Percentiles rank a stretch among this genome's conserved stretches.
Conservation (phyloP, 2,888 invertebrate genomes). For the Agrenia bidenticulata region DNA sequence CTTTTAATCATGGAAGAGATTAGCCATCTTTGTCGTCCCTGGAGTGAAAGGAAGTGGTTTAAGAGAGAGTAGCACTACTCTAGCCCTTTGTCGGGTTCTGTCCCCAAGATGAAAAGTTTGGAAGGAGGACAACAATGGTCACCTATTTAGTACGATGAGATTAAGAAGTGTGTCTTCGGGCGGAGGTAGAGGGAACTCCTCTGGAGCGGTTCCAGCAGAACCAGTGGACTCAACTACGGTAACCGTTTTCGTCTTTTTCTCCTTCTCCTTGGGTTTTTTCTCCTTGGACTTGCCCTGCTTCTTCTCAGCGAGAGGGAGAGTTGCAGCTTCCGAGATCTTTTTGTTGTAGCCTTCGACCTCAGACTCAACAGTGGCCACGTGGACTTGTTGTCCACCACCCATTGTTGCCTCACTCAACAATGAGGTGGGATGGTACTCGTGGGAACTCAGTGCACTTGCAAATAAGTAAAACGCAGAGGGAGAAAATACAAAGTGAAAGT, state of each 20-base stretch:
- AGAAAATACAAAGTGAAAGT: slow-evolving; percentile 21
- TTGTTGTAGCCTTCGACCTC: slow-evolving; percentile 65
- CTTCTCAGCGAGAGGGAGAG: slow-evolving; percentile 51
- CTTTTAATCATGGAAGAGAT: too few species aligned
- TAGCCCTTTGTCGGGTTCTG: too few species aligned
- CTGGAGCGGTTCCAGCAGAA: slow-evolving; percentile 46
- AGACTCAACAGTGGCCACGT: slow-evolving; percentile 84
- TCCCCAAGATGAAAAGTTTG: too few species aligned
- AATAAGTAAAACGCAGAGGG: slow-evolving; percentile 4
- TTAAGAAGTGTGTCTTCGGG: slow-evolving; percentile 53
- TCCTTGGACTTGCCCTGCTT: slow-evolving; percentile 51
- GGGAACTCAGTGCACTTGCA: slow-evolving; percentile 22
- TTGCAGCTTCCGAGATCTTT: slow-evolving; percentile 53
- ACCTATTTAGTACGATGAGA: slow-evolving; percentile 53
- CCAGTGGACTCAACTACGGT: slow-evolving; percentile 50
- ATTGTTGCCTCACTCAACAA: slow-evolving; percentile 38
- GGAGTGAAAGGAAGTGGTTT: too few species aligned
- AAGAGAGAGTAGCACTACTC: too few species aligned
- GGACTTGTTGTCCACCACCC: slow-evolving; percentile 65
- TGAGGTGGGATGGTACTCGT: slow-evolving; percentile 18
- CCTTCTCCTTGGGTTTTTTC: slow-evolving; percentile 52
- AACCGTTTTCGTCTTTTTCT: slow-evolving; percentile 53
- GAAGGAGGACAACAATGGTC: slow-evolving; percentile 20
- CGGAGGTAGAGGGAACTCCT: slow-evolving; percentile 53
- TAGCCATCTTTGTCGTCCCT: too few species aligned